phyloP scores from a whole-genome alignment of 2,113 vertebrate genomes.

The Grammomys dolichurus region DNA sequence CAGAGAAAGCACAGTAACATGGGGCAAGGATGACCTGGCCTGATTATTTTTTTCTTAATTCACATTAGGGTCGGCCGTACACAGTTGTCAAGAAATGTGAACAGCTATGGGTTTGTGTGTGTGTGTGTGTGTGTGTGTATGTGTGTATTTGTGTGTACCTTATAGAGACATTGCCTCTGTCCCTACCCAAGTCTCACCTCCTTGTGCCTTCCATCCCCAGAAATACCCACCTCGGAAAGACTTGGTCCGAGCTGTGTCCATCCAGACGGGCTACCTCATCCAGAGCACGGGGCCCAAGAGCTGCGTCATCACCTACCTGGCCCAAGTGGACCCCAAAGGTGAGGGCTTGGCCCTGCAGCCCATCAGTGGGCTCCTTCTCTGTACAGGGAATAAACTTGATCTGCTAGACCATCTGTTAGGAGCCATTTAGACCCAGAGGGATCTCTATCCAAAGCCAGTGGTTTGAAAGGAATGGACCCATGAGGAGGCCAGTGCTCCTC shows the following conservation, averaged over 20 bases:
- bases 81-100: not conserved
- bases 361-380: not conserved
- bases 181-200: conserved; percentile 25
- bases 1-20: not conserved
- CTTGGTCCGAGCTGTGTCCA: conserved; percentile 95
- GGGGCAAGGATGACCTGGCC: not conserved
- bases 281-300: conserved; percentile 91
- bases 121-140: not conserved
- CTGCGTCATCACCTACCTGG: conserved; percentile 95
- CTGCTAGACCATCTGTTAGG: conserved; percentile 7
- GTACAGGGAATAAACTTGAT: conserved; percentile 11
- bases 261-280: conserved; percentile 97
- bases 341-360: conserved; percentile 72
- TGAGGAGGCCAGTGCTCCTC: not conserved
- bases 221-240: conserved; percentile 97
- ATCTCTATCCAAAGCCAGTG: not conserved
- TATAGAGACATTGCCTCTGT: conserved; percentile 19
- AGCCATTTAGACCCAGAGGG: conserved; percentile 1
- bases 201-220: conserved; percentile 84
- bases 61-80: conserved; percentile 2
- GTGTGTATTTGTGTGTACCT: not conserved
- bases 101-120: not conserved
- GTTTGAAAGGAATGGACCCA: conserved; percentile 45
- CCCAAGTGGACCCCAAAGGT: conserved; percentile 97
- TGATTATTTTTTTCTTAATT: not conserved